Percentiles rank a stretch among this genome's conserved stretches.
Conservation (phyloP, 2,888 invertebrate genomes). For the Cetonia aurata region DNA sequence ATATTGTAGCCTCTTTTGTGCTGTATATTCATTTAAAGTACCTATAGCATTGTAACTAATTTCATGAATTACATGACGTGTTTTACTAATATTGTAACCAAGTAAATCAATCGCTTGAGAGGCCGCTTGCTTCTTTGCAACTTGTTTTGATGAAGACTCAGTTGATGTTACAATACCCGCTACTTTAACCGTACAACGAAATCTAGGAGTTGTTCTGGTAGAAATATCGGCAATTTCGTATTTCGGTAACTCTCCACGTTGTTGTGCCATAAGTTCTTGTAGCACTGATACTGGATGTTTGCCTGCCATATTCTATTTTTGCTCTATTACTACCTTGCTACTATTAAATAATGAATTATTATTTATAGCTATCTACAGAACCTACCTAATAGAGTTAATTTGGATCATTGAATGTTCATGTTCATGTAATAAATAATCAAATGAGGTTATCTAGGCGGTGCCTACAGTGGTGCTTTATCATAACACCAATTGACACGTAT, state of each 20-base stretch:
- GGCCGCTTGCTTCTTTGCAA: slow-evolving; percentile 21
- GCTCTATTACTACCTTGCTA: not conserved
- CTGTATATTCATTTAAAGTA: slow-evolving; percentile 17
- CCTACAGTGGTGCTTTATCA: too few relatives aligned
- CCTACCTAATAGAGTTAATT: too few relatives aligned
- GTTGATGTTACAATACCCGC: slow-evolving; percentile 3
- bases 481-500: too few relatives aligned
- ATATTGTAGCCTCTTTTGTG: not conserved
- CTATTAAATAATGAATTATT: not conserved
- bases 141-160: slow-evolving; percentile 3
- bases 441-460: too few relatives aligned
- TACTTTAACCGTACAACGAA: slow-evolving; percentile 13
- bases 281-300: slow-evolving; percentile 26
- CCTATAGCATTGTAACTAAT: slow-evolving; percentile 24
- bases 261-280: slow-evolving; percentile 29
- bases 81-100: not conserved
- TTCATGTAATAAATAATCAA: too few relatives aligned
- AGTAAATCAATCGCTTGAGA: not conserved
- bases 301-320: not conserved
- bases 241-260: not conserved
- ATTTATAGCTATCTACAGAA: not conserved
- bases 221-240: slow-evolving; percentile 22
- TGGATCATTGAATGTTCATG: too few relatives aligned
- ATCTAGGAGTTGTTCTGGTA: not conserved
- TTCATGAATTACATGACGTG: not conserved